Conservation (phyloP, 2,113 vertebrate genomes). For the Rostratula benghalensis region DNA sequence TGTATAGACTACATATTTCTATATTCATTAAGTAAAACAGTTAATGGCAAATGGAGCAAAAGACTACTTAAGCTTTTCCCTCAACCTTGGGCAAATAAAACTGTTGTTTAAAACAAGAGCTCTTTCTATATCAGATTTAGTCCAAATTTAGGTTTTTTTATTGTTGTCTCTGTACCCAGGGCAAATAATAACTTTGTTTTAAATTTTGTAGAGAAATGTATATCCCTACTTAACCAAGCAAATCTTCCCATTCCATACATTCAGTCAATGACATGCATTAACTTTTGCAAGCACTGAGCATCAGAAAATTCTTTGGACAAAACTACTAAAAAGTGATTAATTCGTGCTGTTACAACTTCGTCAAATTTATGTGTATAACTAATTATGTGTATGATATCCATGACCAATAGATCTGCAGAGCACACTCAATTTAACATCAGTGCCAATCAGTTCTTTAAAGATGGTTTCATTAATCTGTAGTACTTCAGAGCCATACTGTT, state of each 20-base stretch:
- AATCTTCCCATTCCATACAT: not conserved
- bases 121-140: not conserved
- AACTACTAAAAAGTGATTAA: not conserved
- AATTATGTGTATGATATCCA: not conserved
- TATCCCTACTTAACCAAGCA: not conserved
- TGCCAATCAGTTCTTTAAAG: not conserved
- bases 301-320: not conserved
- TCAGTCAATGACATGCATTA: not conserved
- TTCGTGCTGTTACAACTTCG: not conserved
- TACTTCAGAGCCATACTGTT: not conserved
- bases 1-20: not conserved
- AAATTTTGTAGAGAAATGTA: not conserved
- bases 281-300: not conserved
- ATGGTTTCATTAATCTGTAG: not conserved
- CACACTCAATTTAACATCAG: not conserved
- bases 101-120: not conserved
- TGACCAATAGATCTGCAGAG: not conserved
- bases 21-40: not conserved
- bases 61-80: not conserved
- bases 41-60: not conserved
- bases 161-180: not conserved
- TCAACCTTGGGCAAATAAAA: not conserved
- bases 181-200: not conserved
- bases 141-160: not conserved
- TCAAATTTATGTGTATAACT: not conserved